Conservation (phyloP, 2,888 invertebrate genomes). For the Agrochola litura region DNA sequence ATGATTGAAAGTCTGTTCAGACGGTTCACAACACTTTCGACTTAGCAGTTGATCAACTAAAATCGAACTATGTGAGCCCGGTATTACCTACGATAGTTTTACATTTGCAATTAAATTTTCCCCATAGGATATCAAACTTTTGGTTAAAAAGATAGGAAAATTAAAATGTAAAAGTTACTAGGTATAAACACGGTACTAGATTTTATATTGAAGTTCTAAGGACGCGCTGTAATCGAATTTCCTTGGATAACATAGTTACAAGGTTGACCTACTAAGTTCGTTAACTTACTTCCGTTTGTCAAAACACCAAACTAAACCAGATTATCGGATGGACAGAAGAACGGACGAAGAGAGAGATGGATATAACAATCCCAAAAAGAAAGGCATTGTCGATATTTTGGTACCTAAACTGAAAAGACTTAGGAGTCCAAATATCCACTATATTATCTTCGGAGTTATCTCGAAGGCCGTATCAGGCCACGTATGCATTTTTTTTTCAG, state of each 20-base stretch:
- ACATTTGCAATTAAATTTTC: not conserved
- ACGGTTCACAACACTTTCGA: too few relatives aligned
- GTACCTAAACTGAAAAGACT: too few relatives aligned
- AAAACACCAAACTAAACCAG: not conserved
- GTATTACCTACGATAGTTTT: too few relatives aligned
- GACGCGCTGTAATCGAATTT: slow-evolving; percentile 10
- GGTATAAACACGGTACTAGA: not conserved
- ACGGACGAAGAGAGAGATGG: not conserved
- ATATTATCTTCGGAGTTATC: not conserved
- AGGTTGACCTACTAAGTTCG: not conserved
- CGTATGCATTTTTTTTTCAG: slow-evolving; percentile 27
- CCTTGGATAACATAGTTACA: not conserved
- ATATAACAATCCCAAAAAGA: not conserved
- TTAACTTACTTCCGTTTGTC: too few relatives aligned
- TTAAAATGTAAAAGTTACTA: not conserved
- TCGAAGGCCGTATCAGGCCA: slow-evolving; percentile 1
- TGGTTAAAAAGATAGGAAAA: not conserved
- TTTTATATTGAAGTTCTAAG: not conserved
- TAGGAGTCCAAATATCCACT: too few relatives aligned
- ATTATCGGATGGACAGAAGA: slow-evolving; percentile 12
- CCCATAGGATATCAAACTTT: not conserved
- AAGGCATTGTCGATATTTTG: too few relatives aligned
- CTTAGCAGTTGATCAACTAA: too few relatives aligned
- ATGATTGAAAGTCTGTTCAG: too few relatives aligned
- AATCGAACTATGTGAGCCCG: too few relatives aligned